Percentiles rank a stretch among this genome's conserved stretches.
Conservation (phyloP, 2,888 invertebrate genomes). For the Pristionchus arcanus region DNA sequence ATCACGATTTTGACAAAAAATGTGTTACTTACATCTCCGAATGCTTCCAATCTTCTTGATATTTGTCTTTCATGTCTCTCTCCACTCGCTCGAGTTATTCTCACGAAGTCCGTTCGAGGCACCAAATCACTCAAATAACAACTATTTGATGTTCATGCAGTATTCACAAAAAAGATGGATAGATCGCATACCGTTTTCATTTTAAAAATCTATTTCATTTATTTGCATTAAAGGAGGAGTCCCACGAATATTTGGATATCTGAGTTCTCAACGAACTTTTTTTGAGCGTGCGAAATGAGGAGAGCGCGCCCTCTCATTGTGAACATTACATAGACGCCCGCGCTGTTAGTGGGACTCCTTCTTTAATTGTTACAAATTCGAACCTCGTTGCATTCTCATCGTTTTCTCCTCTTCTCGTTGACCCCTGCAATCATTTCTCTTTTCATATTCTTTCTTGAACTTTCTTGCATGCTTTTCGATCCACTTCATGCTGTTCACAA, state of each 20-base stretch:
- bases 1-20: not conserved
- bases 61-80: slow-evolving; percentile 48
- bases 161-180: not conserved
- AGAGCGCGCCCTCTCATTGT: too few species aligned
- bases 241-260: too few species aligned
- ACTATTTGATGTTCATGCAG: not conserved
- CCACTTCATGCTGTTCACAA: slow-evolving; percentile 1
- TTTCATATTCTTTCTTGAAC: not conserved
- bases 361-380: not conserved
- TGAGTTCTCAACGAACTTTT: too few species aligned
- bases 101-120: slow-evolving; percentile 24
- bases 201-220: too few species aligned
- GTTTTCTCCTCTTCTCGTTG: not conserved
- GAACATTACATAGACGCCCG: too few species aligned
- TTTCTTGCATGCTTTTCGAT: slow-evolving; percentile 16
- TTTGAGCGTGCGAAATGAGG: too few species aligned
- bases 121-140: not conserved
- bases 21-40: not conserved
- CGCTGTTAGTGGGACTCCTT: too few species aligned
- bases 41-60: slow-evolving; percentile 25
- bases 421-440: not conserved
- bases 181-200: too few species aligned
- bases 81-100: slow-evolving; percentile 36
- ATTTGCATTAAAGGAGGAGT: too few species aligned
- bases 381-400: not conserved